These are phyloP conservation scores for Lithobates sylvaticus DNA, from an alignment of 2,797 vertebrate species.

Conservation along the genomic window DNA sequence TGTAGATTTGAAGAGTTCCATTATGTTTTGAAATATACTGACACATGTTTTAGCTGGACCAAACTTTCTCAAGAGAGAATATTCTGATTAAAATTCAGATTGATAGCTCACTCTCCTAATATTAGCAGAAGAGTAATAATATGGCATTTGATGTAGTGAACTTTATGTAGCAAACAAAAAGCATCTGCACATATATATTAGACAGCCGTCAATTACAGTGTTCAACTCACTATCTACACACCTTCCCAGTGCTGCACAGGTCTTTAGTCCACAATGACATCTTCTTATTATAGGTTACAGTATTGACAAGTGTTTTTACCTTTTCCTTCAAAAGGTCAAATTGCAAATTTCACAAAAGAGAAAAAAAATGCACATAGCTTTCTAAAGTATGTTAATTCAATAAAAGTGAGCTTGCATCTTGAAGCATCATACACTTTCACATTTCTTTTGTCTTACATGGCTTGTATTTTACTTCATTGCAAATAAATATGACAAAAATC, in stretches of 20 bases:
- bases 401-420: background rate
- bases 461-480: background rate
- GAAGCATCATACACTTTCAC: conserved; percentile 23
- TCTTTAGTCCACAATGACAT: conserved; percentile 3
- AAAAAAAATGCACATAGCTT: conserved; percentile 18
- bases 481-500: background rate
- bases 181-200: conserved; percentile 15
- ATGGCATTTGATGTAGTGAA: conserved; percentile 34
- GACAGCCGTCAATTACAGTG: conserved; percentile 18
- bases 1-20: background rate
- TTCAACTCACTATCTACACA: conserved; percentile 9
- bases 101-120: conserved; percentile 2
- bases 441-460: conserved; percentile 15
- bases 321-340: conserved; percentile 44
- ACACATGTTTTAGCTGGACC: background rate
- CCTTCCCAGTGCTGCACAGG: background rate
- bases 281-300: conserved; percentile 33
- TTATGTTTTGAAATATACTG: background rate
- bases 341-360: conserved; percentile 31
- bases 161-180: conserved; percentile 15
- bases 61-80: conserved; percentile 1
- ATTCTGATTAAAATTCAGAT: conserved; percentile 9
- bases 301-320: conserved; percentile 30
- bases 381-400: conserved; percentile 32
- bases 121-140: conserved; percentile 7